These are phyloP conservation scores for Cephalopterus ornatus DNA, from an alignment of 2,113 vertebrate species.

Conservation along the genomic window DNA sequence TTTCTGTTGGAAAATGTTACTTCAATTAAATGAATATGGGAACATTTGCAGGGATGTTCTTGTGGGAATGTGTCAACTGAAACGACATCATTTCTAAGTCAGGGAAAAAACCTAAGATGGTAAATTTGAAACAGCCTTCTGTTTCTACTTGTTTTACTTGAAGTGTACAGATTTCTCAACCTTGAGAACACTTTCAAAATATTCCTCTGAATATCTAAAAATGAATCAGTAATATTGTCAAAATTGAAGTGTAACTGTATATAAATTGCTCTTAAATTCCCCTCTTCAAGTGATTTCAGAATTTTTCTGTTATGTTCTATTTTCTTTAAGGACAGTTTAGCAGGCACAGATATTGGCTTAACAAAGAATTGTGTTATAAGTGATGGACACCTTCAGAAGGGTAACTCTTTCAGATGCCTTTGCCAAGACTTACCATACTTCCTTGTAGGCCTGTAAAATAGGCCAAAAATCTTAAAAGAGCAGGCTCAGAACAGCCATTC, in stretches of 20 bases:
- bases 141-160: not conserved
- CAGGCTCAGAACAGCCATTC: not conserved
- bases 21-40: not conserved
- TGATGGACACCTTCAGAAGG: not conserved
- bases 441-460: not conserved
- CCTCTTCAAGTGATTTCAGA: not conserved
- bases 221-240: not conserved
- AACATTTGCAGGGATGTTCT: not conserved
- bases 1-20: not conserved
- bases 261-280: not conserved
- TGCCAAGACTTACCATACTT: not conserved
- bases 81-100: not conserved
- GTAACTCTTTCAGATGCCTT: not conserved
- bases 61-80: not conserved
- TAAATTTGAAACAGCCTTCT: not conserved
- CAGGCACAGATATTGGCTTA: not conserved
- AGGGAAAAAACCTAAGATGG: not conserved
- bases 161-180: not conserved
- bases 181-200: not conserved
- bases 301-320: not conserved
- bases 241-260: not conserved
- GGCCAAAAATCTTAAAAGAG: not conserved
- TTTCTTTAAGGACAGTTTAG: not conserved
- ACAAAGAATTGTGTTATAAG: not conserved
- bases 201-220: not conserved